Percentiles rank a stretch among this genome's conserved stretches.
These are phyloP conservation scores for Podargus strigoides DNA, from an alignment of 2,797 vertebrate genomes.

Conservation along the genomic window DNA sequence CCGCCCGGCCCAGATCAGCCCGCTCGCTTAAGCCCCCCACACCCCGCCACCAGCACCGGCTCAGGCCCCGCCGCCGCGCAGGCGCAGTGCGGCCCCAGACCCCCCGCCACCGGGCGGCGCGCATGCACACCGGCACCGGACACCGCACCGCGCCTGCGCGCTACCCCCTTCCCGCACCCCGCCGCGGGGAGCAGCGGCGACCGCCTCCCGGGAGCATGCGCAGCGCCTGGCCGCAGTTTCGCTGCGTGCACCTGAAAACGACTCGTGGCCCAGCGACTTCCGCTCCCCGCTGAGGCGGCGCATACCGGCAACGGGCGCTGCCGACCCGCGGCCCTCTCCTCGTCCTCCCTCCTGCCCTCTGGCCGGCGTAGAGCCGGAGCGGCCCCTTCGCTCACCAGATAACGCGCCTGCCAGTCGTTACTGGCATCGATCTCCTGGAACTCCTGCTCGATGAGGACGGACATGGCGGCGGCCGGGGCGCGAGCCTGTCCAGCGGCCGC, in stretches of 20 bases:
- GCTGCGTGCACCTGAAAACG: slow-evolving; percentile 1
- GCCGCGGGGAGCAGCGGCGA: no score
- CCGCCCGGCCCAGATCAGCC: rapidly evolving
- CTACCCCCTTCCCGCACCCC: no score
- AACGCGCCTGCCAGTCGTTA: slow-evolving; percentile 88
- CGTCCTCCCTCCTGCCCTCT: not conserved
- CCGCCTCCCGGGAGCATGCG: not conserved
- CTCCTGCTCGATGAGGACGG: slow-evolving; percentile 79
- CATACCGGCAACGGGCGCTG: not conserved
- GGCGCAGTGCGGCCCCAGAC: rapidly evolving
- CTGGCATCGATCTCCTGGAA: slow-evolving; percentile 85
- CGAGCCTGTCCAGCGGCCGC: not conserved
- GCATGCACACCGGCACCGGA: not conserved
- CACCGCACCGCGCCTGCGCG: not conserved
- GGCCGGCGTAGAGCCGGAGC: not conserved
- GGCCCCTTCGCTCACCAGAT: slow-evolving; percentile 78
- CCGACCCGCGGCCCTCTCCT: not conserved
- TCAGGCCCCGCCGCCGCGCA: not conserved
- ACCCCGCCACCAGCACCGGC: not conserved
- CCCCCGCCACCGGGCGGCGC: not conserved
- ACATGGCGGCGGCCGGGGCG: slow-evolving; percentile 42
- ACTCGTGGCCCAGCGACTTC: slow-evolving; percentile 21
- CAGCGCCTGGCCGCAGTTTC: not conserved
- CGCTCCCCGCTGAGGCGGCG: not conserved
- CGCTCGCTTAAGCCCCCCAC: not conserved